A percentile compares a stretch with the other conserved stretches of the same genome.
phyloP scores from a whole-genome alignment of 1,140 invertebrate genomes.

The Drosophila aff. region DNA sequence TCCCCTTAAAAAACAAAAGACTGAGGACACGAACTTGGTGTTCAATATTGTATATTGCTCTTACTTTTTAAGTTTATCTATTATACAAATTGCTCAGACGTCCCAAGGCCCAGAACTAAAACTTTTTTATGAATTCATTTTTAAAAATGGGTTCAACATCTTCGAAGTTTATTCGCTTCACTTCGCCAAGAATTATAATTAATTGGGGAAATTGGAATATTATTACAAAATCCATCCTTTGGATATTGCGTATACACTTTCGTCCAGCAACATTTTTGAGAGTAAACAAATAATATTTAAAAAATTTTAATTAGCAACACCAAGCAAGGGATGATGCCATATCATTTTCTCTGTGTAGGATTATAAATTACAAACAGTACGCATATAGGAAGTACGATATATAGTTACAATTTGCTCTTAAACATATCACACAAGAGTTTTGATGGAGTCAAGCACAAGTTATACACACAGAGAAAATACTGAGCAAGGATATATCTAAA shows the following conservation, averaged over 20 bases:
- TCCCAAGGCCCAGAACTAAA: constrained; percentile 63
- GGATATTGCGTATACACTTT: constrained; percentile 6
- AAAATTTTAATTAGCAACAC: constrained; percentile 20
- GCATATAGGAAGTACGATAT: constrained; percentile 66
- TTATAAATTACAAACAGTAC: constrained; percentile 70
- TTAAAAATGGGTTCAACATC: constrained; percentile 50
- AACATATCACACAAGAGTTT: constrained; percentile 80
- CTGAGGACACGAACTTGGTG: constrained; percentile 46
- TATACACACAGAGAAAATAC: constrained; percentile 11
- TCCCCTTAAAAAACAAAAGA: constrained; percentile 20
- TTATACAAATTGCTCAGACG: constrained; percentile 62
- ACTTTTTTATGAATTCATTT: constrained; percentile 12
- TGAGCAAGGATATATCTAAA: background rate
- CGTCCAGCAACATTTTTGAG: constrained; percentile 2
- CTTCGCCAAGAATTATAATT: constrained; percentile 41
- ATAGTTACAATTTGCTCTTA: constrained; percentile 65
- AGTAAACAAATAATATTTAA: constrained; percentile 13
- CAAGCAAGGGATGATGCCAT: background rate
- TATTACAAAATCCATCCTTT: constrained; percentile 7
- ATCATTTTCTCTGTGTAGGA: constrained; percentile 52
- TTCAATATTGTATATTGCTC: constrained; percentile 54
- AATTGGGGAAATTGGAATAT: background rate
- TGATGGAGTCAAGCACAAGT: constrained; percentile 60
- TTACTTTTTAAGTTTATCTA: constrained; percentile 33
- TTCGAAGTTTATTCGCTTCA: constrained; percentile 69